A percentile compares a stretch with the other conserved stretches of the same genome.
Evolutionary conservation across 2,888 invertebrate species (phyloP).

Genomic region (Phalera bucephala): DNA sequence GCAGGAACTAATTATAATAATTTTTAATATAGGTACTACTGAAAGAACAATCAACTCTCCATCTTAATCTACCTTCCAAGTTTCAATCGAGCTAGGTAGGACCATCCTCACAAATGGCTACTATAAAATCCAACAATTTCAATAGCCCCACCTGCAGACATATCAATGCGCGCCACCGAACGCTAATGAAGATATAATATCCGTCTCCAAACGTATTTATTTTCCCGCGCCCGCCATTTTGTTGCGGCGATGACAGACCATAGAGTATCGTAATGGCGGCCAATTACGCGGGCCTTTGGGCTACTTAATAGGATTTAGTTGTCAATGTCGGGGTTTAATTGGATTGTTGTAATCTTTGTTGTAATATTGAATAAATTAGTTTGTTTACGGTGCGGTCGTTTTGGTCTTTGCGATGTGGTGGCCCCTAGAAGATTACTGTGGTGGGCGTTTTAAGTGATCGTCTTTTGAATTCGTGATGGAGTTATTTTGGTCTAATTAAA

Average conservation of each 20-base stretch:
- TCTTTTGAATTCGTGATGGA: too few species aligned
- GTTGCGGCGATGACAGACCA: slow-evolving; percentile 67
- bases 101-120: slow-evolving; percentile 46
- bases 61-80: too few species aligned
- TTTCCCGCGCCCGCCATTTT: slow-evolving; percentile 71
- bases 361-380: slow-evolving; percentile 46
- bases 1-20: too few species aligned
- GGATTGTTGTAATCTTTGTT: slow-evolving; percentile 70
- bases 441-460: too few species aligned
- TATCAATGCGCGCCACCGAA: slow-evolving; percentile 73
- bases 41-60: too few species aligned
- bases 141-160: slow-evolving; percentile 75
- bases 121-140: slow-evolving; percentile 79
- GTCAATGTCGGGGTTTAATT: slow-evolving; percentile 76
- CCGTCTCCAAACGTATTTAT: slow-evolving; percentile 74
- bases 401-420: slow-evolving; percentile 16
- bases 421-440: neutral
- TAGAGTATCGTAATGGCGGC: slow-evolving; percentile 72
- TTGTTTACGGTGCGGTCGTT: slow-evolving; percentile 8
- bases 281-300: slow-evolving; percentile 69
- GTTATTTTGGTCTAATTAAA: too few species aligned
- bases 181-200: slow-evolving; percentile 83
- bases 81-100: slow-evolving; percentile 17
- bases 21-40: too few species aligned
- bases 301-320: slow-evolving; percentile 77